A percentile compares a stretch with the other conserved stretches of the same genome.
phyloP scores from a whole-genome alignment of 2,113 vertebrate genomes.

The Datnioides undecimradiatus region DNA sequence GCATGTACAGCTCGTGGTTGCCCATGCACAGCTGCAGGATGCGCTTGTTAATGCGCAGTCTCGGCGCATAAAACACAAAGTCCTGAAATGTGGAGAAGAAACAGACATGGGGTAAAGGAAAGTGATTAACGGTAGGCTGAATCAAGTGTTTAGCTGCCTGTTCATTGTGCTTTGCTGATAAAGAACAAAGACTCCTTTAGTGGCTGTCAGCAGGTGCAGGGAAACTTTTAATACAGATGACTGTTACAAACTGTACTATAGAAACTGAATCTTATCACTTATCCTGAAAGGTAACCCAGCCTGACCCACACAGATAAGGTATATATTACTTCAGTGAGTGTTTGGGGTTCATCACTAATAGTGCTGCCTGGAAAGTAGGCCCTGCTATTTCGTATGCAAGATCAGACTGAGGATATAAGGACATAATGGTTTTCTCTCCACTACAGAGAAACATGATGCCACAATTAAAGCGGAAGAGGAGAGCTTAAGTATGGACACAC shows the following conservation, averaged over 20 bases:
- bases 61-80: slow-evolving; percentile 95
- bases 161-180: slow-evolving; percentile 23
- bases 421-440: slow-evolving; percentile 19
- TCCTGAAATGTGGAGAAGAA: slow-evolving; percentile 82
- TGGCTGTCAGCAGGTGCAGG: slow-evolving; percentile 1
- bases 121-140: not conserved
- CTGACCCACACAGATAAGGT: slow-evolving; percentile 33
- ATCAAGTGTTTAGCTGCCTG: not conserved
- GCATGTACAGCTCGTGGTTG: slow-evolving; percentile 97
- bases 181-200: slow-evolving; percentile 1
- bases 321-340: slow-evolving; percentile 8
- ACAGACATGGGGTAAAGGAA: not conserved
- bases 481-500: not conserved
- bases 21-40: slow-evolving; percentile 98
- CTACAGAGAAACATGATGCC: slow-evolving; percentile 29
- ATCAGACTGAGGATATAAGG: slow-evolving; percentile 23
- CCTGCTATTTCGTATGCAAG: slow-evolving; percentile 16
- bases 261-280: not conserved
- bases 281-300: slow-evolving; percentile 6
- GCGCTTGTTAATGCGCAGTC: slow-evolving; percentile 96
- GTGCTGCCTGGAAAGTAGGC: slow-evolving; percentile 1
- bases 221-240: slow-evolving; percentile 6
- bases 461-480: slow-evolving; percentile 1
- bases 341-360: slow-evolving; percentile 20
- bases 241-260: not conserved